Conservation (phyloP, 2,113 vertebrate genomes). For the Myrmecobius fasciatus region DNA sequence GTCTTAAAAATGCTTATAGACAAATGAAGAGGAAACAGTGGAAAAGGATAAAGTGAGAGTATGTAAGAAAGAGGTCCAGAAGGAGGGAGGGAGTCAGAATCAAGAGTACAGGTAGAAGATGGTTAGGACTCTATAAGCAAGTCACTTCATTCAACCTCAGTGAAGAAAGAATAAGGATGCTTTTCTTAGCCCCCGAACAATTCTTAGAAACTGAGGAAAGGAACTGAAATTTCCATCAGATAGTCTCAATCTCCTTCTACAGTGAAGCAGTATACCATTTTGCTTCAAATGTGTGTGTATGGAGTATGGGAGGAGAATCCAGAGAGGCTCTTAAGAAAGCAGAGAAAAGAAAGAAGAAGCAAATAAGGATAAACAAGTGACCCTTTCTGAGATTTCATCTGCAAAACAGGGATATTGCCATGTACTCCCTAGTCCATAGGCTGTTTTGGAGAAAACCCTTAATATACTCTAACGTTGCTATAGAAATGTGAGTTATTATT, state of each 20-base stretch:
- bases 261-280: neutral
- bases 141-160: neutral
- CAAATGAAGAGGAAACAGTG: neutral
- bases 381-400: neutral
- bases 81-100: neutral
- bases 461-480: neutral
- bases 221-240: neutral
- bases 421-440: neutral
- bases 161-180: neutral
- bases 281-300: neutral
- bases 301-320: neutral
- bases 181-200: neutral
- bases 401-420: neutral
- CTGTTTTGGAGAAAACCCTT: neutral
- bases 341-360: neutral
- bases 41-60: neutral
- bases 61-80: neutral
- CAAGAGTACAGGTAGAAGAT: neutral
- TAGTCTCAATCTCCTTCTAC: neutral
- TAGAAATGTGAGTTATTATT: neutral
- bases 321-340: neutral
- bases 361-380: neutral
- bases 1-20: neutral
- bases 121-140: neutral
- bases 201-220: neutral